Evolutionary conservation across 2,797 vertebrate genomes (phyloP).

Genomic region (Pelobates cultripes): DNA sequence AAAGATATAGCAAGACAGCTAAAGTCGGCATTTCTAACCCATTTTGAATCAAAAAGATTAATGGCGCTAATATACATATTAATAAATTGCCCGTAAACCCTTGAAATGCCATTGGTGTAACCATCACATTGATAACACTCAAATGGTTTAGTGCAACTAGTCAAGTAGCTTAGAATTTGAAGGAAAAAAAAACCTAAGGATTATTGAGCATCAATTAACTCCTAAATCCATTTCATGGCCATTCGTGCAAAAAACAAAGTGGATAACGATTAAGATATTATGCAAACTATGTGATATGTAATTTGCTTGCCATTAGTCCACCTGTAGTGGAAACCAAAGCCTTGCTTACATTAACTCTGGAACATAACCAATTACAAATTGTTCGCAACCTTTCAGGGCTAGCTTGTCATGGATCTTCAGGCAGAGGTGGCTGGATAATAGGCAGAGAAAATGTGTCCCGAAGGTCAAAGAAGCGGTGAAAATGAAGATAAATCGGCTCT

Average conservation of each 20-base stretch:
- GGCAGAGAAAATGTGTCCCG: constrained; percentile 3
- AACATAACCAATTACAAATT: constrained; percentile 19
- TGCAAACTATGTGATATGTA: background rate
- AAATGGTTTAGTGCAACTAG: too few species aligned
- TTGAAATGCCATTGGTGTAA: too few species aligned
- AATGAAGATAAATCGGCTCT: constrained; percentile 6
- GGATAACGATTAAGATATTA: background rate
- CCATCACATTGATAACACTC: too few species aligned
- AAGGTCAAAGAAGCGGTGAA: constrained; percentile 16
- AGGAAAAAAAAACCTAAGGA: too few species aligned
- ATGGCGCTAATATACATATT: too few species aligned
- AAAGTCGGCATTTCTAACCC: too few species aligned
- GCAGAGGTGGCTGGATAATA: constrained; percentile 7
- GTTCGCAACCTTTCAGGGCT: constrained; percentile 2
- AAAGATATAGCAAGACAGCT: too few species aligned
- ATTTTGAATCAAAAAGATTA: too few species aligned
- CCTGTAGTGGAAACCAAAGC: constrained; percentile 3
- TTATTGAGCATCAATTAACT: too few species aligned
- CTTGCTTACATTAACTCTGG: constrained; percentile 8
- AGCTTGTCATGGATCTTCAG: constrained; percentile 16
- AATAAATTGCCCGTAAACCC: too few species aligned
- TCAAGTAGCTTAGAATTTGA: too few species aligned
- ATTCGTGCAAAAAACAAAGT: background rate
- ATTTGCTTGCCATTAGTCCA: background rate
- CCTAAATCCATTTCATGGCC: too few species aligned